These are phyloP conservation scores for Cyprinodon variegatus DNA, from an alignment of 2,113 vertebrate species.

Conservation along the genomic window DNA sequence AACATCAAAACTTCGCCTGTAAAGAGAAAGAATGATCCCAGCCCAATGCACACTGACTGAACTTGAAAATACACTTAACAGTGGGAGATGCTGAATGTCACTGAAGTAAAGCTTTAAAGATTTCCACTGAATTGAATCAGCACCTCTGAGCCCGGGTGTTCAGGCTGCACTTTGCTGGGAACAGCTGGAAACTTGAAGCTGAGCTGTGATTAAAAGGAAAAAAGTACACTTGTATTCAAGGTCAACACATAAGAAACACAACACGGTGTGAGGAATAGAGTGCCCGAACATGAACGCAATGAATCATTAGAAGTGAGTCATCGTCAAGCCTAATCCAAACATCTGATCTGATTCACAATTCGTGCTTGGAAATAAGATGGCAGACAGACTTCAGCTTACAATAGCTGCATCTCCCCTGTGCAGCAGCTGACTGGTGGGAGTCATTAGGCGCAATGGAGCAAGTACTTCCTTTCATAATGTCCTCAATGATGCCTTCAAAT, in stretches of 20 bases:
- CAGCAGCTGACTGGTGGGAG: constrained; percentile 45
- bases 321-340: constrained; percentile 13
- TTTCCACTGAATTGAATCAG: constrained; percentile 32
- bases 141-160: constrained; percentile 17
- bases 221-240: constrained; percentile 1
- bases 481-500: constrained; percentile 32
- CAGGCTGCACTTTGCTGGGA: not conserved
- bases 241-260: constrained; percentile 13
- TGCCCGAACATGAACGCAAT: constrained; percentile 16
- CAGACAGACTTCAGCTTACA: constrained; percentile 10
- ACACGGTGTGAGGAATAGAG: constrained; percentile 7
- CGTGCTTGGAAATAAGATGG: constrained; percentile 10
- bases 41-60: constrained; percentile 3
- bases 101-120: constrained; percentile 25
- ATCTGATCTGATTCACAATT: constrained; percentile 18
- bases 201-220: constrained; percentile 9
- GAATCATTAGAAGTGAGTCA: constrained; percentile 47
- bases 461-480: constrained; percentile 39
- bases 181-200: constrained; percentile 3
- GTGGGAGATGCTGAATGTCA: constrained; percentile 17
- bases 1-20: not conserved
- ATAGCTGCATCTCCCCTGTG: constrained; percentile 20
- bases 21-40: constrained; percentile 15
- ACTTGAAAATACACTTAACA: constrained; percentile 13
- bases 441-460: constrained; percentile 38